Base-by-base conservation (phyloP, 2,888 invertebrate species). In the Leucozona laternaria region DNA sequence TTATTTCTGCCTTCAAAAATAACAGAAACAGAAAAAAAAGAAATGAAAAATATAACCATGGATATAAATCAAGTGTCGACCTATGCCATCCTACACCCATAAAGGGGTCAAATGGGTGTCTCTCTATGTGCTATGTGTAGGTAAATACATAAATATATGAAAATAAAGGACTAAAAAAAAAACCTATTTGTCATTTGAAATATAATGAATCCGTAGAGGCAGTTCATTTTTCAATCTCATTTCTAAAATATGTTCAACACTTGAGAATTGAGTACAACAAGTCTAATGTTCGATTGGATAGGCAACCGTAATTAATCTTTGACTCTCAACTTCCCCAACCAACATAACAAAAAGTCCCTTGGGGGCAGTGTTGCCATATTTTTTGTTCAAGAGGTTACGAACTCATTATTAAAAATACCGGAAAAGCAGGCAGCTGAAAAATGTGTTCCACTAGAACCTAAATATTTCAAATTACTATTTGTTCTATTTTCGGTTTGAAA, bases 151-250 rank as follows among this genome's bases (percentile, higher is more conserved):
- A n/a, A n/a, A n/a, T n/a, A n/a, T 50, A 0, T 22, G n/a, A 22
- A 50, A 53, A 15, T 8, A 50, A 50, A 48, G 1, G 22, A 11
- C 4, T 7, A 4, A 8, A 25, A 25, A 4, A 15, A 8, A 7
- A n/a, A 28, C 20, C 1, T 53, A 15, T 53, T 53, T 25, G 25
- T 53, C 53, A 15, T 53, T 53, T 53, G 15, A 28, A 53, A 53
- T 58, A 68, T 82, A 68, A 82, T 82, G 37, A 73, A 62, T 78
- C 66, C 72, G 66, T 45, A 45, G 77, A 60, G 66, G 57, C 43
- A n/a, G 40, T 72, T 58, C 45, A 17, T 60, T 77, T 20, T 13
- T 28, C 55, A 66, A 34, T 62, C n/a, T 22, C 17, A 15, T 58
- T 57, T 34, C 25, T 34, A 11, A 25, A 48, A 72, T 40, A 50